Evolutionary conservation across 2,113 vertebrate species (phyloP).

Genomic region (Nycticryphes semicollaris): DNA sequence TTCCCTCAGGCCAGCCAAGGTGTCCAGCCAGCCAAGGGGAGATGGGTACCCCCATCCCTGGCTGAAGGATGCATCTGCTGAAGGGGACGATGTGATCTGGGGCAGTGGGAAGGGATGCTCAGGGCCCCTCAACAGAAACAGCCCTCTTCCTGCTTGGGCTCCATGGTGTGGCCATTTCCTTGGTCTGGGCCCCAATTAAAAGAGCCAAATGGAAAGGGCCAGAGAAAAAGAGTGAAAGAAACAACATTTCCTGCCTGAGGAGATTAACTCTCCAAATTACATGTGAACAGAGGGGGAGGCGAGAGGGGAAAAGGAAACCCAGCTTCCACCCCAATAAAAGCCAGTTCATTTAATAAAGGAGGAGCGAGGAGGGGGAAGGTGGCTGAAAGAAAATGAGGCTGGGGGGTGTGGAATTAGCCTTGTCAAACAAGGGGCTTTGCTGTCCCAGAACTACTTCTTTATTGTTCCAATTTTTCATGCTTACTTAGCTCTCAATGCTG

Average conservation of each 20-base stretch:
- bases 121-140: neutral
- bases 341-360: constrained; percentile 84
- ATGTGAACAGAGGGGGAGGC: constrained; percentile 53
- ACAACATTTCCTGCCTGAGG: constrained; percentile 68
- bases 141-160: constrained; percentile 21
- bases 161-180: constrained; percentile 28
- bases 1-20: neutral
- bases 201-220: constrained; percentile 48
- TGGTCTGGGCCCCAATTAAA: constrained; percentile 67
- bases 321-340: constrained; percentile 79
- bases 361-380: constrained; percentile 48
- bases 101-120: neutral
- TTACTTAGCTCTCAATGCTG: constrained; percentile 90
- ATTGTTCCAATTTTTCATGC: constrained; percentile 91
- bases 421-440: constrained; percentile 91
- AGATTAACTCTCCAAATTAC: constrained; percentile 75
- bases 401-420: constrained; percentile 82
- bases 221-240: constrained; percentile 64
- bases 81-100: rapidly evolving
- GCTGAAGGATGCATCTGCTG: rapidly evolving
- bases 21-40: neutral
- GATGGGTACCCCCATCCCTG: neutral
- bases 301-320: constrained; percentile 82
- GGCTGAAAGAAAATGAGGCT: constrained; percentile 70
- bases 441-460: constrained; percentile 80